A percentile compares a stretch with the other conserved stretches of the same genome.
These are phyloP conservation scores for Camelus bactrianus DNA, from an alignment of 2,113 vertebrate genomes.

Conservation along the genomic window DNA sequence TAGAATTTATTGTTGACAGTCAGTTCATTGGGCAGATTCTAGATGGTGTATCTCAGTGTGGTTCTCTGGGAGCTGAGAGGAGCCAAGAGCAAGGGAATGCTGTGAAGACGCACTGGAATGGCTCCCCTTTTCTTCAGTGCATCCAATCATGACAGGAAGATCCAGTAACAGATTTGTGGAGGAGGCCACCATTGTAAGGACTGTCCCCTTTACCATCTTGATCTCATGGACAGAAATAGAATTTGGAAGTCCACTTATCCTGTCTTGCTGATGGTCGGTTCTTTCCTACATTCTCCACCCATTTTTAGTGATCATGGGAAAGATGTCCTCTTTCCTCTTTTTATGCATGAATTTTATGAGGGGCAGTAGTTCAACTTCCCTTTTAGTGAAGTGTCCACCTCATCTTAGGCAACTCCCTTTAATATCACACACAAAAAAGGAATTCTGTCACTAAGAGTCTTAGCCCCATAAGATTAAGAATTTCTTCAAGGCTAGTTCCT, in stretches of 20 bases:
- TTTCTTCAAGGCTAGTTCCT: neutral
- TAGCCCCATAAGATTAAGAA: neutral
- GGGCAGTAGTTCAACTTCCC: neutral
- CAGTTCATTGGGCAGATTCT: neutral
- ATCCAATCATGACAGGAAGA: neutral
- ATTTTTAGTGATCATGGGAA: neutral
- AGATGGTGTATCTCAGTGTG: neutral
- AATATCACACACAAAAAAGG: neutral
- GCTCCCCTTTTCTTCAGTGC: neutral
- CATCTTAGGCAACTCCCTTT: neutral
- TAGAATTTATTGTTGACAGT: neutral
- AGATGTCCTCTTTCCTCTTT: neutral
- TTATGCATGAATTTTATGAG: neutral
- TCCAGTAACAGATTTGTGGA: too few relatives aligned
- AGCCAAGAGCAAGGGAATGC: neutral
- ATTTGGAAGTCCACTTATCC: neutral
- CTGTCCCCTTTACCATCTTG: neutral
- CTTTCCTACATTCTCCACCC: neutral
- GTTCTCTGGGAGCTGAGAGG: neutral
- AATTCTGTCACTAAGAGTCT: neutral
- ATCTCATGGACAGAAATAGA: neutral
- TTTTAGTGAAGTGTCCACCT: neutral
- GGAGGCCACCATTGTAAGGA: neutral
- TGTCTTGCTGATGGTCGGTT: neutral
- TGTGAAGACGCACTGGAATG: neutral